Base-by-base conservation (phyloP, 1,140 invertebrate genomes). In the Zelostemma sp. region DNA sequence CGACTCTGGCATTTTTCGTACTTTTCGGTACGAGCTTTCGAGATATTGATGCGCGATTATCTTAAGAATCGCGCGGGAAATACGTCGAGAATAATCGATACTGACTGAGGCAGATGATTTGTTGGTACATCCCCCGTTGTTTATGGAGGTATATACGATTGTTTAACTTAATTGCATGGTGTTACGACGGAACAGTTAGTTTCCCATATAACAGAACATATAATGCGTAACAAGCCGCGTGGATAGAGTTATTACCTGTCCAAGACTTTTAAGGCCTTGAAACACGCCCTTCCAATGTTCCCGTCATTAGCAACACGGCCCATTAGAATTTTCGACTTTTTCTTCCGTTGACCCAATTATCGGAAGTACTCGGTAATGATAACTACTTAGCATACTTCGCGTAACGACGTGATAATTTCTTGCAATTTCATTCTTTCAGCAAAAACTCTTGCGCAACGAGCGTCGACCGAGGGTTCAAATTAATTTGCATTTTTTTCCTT, bases 101-200 rank as follows among this genome's bases (percentile, higher is more conserved):
- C 25, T 28, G 25, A 28, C 25, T 28, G 25, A 28, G 17, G 48
- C 50, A 50, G 71, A 76, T 81, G 77, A 81, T 81, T 80, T 80
- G 74, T 76, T 79, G 49, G 76, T 72, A 75, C 65, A 71, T 73
- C 75, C 53, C 9, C 40, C 56, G 67, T 79, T 82, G 75, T 82
- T 82, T 80, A 81, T 75, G 69, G 59, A 70, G 75, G 74, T 61
- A 76, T 73, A 67, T 67, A 72, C 80, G 81, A 82, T 83, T 83
- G 80, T 83, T 83, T 81, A 81, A 81, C 79, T 81, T 81, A 81
- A 83, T 83, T 83, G 81, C 77, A 81, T 68, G 72, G 71, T 81
- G 78, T 80, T 80, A 77, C 64, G 70, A 73, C 68, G 74, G 73
- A 72, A 79, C 75, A 76, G 76, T 76, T 80, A 77, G 74, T 74